Evolutionary conservation across 2,113 vertebrate genomes (phyloP).

Genomic region (Menura novaehollandiae): DNA sequence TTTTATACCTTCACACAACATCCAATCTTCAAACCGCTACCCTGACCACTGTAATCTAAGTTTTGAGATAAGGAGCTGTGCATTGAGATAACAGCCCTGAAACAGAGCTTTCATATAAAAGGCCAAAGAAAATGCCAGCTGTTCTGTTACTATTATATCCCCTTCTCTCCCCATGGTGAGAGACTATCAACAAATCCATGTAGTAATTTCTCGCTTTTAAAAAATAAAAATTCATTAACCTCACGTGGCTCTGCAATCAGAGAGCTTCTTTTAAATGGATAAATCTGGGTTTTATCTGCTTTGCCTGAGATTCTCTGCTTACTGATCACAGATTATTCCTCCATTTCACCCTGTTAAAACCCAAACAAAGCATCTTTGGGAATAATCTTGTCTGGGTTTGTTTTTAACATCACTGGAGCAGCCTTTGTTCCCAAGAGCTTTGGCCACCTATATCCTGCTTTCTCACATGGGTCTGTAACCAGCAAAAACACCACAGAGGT

Average conservation of each 20-base stretch:
- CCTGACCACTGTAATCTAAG: neutral
- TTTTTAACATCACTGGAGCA: neutral
- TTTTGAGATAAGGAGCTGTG: slow-evolving; percentile 43
- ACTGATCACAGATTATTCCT: slow-evolving; percentile 63
- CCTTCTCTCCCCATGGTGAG: neutral
- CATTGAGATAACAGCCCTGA: neutral
- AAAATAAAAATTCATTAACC: slow-evolving; percentile 60
- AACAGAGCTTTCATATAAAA: slow-evolving; percentile 34
- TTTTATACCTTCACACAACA: slow-evolving; percentile 19
- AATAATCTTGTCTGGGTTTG: slow-evolving; percentile 42
- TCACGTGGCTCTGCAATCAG: slow-evolving; percentile 2
- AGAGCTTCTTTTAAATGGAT: slow-evolving; percentile 55
- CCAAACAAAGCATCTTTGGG: slow-evolving; percentile 48
- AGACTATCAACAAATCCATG: slow-evolving; percentile 28
- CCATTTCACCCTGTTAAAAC: slow-evolving; percentile 44
- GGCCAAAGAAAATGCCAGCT: slow-evolving; percentile 48
- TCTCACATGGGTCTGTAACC: neutral
- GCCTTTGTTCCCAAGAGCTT: neutral
- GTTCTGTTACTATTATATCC: neutral
- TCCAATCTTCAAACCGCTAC: neutral
- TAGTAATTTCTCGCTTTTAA: slow-evolving; percentile 30
- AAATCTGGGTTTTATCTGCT: slow-evolving; percentile 58
- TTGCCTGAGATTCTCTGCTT: slow-evolving; percentile 39
- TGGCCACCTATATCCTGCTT: neutral
- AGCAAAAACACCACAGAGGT: neutral